These are phyloP conservation scores for Corythucha ciliata DNA, from an alignment of 2,888 invertebrate species.

Conservation along the genomic window DNA sequence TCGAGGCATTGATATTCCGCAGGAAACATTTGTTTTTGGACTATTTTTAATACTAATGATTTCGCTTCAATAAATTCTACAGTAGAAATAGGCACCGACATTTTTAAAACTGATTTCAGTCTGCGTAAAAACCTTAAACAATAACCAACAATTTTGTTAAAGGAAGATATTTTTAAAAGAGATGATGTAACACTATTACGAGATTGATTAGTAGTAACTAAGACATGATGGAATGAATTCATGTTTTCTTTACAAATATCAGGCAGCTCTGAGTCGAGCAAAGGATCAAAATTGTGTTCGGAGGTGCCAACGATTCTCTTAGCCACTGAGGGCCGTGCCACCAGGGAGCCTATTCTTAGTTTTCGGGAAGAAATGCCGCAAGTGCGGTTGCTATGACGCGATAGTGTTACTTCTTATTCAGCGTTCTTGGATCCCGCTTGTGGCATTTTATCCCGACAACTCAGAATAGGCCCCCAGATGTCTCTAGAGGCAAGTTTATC, in stretches of 20 bases:
- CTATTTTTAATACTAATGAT: not conserved
- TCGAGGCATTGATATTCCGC: not conserved
- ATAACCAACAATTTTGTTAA: no score
- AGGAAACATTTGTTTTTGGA: not conserved
- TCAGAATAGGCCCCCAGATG: no score
- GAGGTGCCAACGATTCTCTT: not conserved
- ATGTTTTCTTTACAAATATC: no score
- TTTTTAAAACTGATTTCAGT: not conserved
- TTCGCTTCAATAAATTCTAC: not conserved
- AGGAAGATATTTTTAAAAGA: no score
- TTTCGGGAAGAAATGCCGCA: no score
- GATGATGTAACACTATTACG: no score
- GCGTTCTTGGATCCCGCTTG: no score
- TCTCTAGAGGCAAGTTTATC: slow-evolving; percentile 5
- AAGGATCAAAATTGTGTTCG: not conserved
- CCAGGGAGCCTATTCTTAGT: not conserved
- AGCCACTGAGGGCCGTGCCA: slow-evolving; percentile 6
- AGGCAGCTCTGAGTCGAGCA: not conserved
- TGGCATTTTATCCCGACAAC: no score
- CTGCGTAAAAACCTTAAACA: not conserved
- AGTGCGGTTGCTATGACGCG: no score
- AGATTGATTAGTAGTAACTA: no score
- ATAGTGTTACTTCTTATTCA: no score
- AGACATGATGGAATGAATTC: no score
- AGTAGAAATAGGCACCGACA: not conserved